Conservation (phyloP, 2,113 vertebrate species). For the Hylia prasina region DNA sequence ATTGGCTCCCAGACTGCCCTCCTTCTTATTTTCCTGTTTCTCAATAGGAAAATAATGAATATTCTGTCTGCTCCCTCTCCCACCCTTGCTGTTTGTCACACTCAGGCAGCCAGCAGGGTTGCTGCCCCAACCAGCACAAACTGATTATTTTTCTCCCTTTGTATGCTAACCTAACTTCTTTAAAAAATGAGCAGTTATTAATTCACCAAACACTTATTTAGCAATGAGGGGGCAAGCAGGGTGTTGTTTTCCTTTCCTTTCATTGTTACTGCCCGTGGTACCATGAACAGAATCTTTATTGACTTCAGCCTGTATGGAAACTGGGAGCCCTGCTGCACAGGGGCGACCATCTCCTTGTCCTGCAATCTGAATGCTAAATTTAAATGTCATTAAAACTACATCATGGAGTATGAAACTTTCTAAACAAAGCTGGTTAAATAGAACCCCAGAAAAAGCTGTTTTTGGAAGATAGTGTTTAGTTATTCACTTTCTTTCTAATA, state of each 20-base stretch:
- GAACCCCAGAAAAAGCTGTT: background rate
- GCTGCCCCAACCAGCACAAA: background rate
- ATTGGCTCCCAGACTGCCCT: background rate
- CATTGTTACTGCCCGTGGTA: background rate
- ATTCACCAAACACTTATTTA: background rate
- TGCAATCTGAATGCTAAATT: constrained; percentile 16
- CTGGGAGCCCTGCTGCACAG: background rate
- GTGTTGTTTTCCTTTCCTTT: background rate
- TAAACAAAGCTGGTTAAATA: background rate
- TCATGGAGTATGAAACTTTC: background rate
- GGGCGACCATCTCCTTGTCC: background rate
- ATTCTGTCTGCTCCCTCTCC: background rate
- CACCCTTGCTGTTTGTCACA: background rate
- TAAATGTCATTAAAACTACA: constrained; percentile 27
- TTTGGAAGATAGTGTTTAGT: background rate
- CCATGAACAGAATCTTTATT: background rate
- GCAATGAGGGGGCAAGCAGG: background rate
- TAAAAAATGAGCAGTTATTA: background rate
- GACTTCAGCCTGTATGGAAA: background rate
- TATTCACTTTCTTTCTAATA: background rate
- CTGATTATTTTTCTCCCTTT: background rate
- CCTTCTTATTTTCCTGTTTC: no score
- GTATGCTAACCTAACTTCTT: background rate
- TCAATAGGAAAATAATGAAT: background rate
- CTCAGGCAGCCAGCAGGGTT: background rate